Conservation (phyloP, 2,797 vertebrate genomes). For the Pipistrellus nathusii region DNA sequence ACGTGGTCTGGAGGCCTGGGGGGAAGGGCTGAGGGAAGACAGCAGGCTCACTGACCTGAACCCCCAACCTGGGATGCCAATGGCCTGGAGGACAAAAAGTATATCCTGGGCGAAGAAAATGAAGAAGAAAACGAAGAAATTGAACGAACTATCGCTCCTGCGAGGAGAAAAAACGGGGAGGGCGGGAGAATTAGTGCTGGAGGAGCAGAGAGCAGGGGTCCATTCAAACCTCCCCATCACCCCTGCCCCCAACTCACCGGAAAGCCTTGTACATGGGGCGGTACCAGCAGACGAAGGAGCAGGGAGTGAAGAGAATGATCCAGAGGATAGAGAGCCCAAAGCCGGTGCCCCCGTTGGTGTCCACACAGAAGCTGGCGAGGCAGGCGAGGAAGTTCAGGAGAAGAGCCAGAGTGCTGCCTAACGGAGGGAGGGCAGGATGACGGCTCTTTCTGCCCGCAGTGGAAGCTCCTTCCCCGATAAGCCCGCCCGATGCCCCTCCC, state of each 20-base stretch:
- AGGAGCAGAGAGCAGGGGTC: neutral
- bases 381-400: slow-evolving; percentile 94
- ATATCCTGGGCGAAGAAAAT: slow-evolving; percentile 95
- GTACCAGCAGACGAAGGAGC: slow-evolving; percentile 98
- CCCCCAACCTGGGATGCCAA: slow-evolving; percentile 96
- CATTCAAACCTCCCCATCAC: neutral
- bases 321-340: slow-evolving; percentile 97
- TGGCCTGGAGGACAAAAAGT: slow-evolving; percentile 93
- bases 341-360: slow-evolving; percentile 88
- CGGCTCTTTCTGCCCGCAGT: neutral
- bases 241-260: slow-evolving; percentile 87
- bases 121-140: slow-evolving; percentile 99
- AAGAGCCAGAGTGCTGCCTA: slow-evolving; percentile 88
- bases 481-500: neutral
- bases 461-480: accelerated
- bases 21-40: neutral
- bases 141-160: slow-evolving; percentile 99
- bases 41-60: slow-evolving; percentile 91
- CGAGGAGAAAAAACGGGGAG: slow-evolving; percentile 37
- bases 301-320: slow-evolving; percentile 95
- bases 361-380: slow-evolving; percentile 93
- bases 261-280: slow-evolving; percentile 98
- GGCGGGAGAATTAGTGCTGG: neutral
- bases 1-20: neutral
- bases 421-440: neutral